Evolutionary conservation across 2,888 invertebrate genomes (phyloP), one percentile per base, ranked within the genome.

Genomic region (Apamea monoglypha): DNA sequence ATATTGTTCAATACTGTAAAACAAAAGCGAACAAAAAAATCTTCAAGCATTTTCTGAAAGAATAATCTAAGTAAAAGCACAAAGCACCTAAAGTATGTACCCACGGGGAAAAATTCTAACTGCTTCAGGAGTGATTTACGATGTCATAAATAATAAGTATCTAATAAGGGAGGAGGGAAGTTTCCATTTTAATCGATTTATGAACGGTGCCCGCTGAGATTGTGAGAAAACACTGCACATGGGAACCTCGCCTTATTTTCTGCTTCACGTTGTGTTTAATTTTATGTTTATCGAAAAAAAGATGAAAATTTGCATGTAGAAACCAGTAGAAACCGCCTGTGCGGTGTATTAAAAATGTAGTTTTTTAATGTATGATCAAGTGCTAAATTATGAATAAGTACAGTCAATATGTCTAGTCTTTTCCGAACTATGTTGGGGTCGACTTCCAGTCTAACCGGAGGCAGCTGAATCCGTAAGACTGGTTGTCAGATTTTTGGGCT

Each of bases 91-190:
- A 78, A 67, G 76, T 80, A 86, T 72, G 47, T 87, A 76, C n/a
- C n/a, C n/a, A n/a, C 71, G 36, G 47, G 36, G 77, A 67, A 80
- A 82, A 83, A 80, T 86, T 87, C 80, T 63, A 76, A 81, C 81
- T 76, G 87, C 69, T 83, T 71, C 81, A 29, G 64, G 86, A 82
- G 78, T 90, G 91, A 91, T 91, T 91, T 91, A 91, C 81, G 84
- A 82, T 73, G 83, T 84, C 90, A 89, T 91, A 91, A 91, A 91
- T 91, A 91, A 91, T 90, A 90, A 91, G 88, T 88, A 89, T 90
- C 89, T 90, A 90, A 91, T 91, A 91, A 91, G 86, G 73, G 78
- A 78, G 83, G 72, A 76, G 68, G 81, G 82, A 84, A 88, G 81
- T 88, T 88, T 88, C 64, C 89, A 87, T 83, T 87, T 86, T 89